A percentile compares a stretch with the other conserved stretches of the same genome.
These are phyloP conservation scores for Erythrocebus patas DNA, from an alignment of 2,113 vertebrate genomes.

Conservation along the genomic window DNA sequence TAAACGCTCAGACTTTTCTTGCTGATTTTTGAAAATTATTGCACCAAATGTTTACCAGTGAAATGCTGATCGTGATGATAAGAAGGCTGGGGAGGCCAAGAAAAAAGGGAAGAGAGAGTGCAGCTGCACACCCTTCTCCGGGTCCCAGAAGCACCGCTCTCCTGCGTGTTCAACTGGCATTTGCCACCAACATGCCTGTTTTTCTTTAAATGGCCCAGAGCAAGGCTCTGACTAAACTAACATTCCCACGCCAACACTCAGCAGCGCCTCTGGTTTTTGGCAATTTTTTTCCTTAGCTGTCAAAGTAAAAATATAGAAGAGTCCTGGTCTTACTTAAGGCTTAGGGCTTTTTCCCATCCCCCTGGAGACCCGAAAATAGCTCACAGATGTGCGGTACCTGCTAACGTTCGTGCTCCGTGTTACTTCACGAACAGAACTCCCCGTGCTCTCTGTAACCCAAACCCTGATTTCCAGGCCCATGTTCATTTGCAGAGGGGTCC, in stretches of 20 bases:
- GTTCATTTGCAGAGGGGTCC: slow-evolving; percentile 61
- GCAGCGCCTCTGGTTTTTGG: slow-evolving; percentile 81
- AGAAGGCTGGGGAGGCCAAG: slow-evolving; percentile 61
- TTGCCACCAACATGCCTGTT: slow-evolving; percentile 81
- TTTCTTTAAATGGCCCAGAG: slow-evolving; percentile 84
- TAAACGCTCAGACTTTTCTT: not conserved
- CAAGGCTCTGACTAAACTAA: slow-evolving; percentile 81
- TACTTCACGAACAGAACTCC: slow-evolving; percentile 69
- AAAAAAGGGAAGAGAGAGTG: not conserved
- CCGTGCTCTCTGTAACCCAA: slow-evolving; percentile 77
- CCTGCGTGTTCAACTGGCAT: slow-evolving; percentile 64
- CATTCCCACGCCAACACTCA: slow-evolving; percentile 87
- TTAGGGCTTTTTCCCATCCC: slow-evolving; percentile 65
- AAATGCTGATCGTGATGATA: slow-evolving; percentile 61
- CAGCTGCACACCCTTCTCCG: not conserved
- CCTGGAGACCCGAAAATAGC: slow-evolving; percentile 84
- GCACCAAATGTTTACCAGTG: not conserved
- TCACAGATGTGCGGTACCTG: slow-evolving; percentile 86
- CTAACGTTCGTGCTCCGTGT: slow-evolving; percentile 65
- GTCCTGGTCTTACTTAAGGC: slow-evolving; percentile 82
- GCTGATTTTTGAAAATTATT: not conserved
- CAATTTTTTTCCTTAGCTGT: slow-evolving; percentile 82
- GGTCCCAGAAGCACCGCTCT: not conserved
- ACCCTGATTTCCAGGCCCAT: slow-evolving; percentile 74
- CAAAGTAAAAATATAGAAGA: slow-evolving; percentile 83